Evolutionary conservation across 2,797 vertebrate species (phyloP).

Genomic region (Odontamblyopus rebecca): DNA sequence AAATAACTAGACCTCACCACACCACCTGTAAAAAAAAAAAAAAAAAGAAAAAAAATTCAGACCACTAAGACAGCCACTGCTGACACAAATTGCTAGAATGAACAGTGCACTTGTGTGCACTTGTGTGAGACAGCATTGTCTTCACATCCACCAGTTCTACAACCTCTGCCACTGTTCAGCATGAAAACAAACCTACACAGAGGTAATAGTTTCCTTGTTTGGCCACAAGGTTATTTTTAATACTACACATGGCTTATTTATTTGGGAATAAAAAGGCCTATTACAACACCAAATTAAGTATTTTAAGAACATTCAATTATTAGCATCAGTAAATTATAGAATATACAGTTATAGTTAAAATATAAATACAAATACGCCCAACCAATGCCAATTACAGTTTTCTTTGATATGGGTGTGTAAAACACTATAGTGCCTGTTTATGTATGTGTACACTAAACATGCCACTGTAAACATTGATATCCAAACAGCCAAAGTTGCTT

Average conservation of each 20-base stretch:
- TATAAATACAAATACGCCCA: conserved; percentile 54
- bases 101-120: conserved; percentile 68
- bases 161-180: conserved; percentile 61
- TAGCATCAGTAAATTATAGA: background rate
- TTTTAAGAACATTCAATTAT: background rate
- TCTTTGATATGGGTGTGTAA: conserved; percentile 26
- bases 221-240: conserved; percentile 39
- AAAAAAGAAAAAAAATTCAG: conserved; percentile 47
- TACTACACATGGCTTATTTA: background rate
- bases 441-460: conserved; percentile 56
- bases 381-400: conserved; percentile 30
- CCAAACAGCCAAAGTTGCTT: conserved; percentile 62
- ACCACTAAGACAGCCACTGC: conserved; percentile 26
- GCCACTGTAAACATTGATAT: conserved; percentile 67
- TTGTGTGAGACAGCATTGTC: conserved; percentile 73
- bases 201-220: conserved; percentile 62
- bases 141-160: conserved; percentile 59
- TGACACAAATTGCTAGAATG: conserved; percentile 53
- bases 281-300: background rate
- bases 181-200: conserved; percentile 69
- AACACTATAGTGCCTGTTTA: conserved; percentile 54
- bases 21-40: conserved; percentile 65
- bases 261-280: background rate
- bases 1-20: conserved; percentile 57
- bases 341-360: conserved; percentile 13